phyloP scores from a whole-genome alignment of 1,140 invertebrate genomes.

The Caenorhabditis briggsae region DNA sequence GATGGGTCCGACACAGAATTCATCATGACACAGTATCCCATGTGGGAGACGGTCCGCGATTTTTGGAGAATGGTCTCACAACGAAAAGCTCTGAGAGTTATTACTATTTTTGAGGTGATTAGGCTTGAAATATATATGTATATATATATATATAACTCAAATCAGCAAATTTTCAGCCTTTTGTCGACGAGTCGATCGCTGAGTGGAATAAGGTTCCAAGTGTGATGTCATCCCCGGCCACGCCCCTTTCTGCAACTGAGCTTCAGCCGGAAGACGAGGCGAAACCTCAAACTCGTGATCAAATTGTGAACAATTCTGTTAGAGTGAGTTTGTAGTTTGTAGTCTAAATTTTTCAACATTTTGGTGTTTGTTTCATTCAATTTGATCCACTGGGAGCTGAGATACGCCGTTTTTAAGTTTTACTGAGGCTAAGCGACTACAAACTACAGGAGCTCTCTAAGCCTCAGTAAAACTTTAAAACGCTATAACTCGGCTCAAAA shows the following conservation, averaged over 20 bases:
- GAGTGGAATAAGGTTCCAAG: constrained; percentile 17
- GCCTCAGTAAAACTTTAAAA: neutral
- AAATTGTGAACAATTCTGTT: constrained; percentile 12
- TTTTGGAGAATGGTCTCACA: constrained; percentile 28
- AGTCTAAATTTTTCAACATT: too few relatives aligned
- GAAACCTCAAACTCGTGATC: neutral
- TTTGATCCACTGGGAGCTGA: too few relatives aligned
- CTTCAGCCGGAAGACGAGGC: neutral
- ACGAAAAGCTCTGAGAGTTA: neutral
- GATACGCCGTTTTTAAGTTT: too few relatives aligned
- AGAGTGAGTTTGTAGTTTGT: neutral
- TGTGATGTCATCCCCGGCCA: neutral
- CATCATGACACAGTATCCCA: constrained; percentile 12
- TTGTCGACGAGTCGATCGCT: constrained; percentile 1
- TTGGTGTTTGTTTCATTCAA: too few relatives aligned
- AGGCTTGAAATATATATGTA: too few relatives aligned
- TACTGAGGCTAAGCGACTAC: too few relatives aligned
- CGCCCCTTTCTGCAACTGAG: neutral
- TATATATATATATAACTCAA: too few relatives aligned
- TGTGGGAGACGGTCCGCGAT: neutral
- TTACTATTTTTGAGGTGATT: constrained; percentile 14
- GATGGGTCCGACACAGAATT: constrained; percentile 1
- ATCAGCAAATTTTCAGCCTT: neutral
- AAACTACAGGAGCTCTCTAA: too few relatives aligned
- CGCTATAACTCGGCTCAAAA: neutral